Evolutionary conservation across 1,140 invertebrate genomes (phyloP), one percentile per base, ranked within the genome.

Genomic region (Nasonia longicornis): DNA sequence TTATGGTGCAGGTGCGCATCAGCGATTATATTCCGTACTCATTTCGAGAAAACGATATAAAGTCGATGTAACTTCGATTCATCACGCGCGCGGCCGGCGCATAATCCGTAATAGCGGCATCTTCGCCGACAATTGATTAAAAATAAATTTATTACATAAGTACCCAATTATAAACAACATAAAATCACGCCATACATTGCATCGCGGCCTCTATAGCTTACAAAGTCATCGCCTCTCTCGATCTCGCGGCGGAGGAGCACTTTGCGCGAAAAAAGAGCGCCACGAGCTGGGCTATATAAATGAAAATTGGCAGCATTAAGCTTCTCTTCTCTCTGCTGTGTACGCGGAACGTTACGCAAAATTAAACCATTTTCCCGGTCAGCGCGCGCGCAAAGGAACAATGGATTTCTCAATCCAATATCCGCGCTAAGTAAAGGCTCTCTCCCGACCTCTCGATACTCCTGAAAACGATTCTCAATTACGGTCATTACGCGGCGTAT

Each of bases 401-500:
- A 82, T 84, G 82, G 81, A 82, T 82, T 79, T 75, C 81, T 82
- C 81, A 82, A 79, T 82, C 81, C 77, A 82, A 82, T 82, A 82
- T 75, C 81, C 48, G 35, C 80, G 80, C 69, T 64, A 71, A 77
- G 73, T 63, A 71, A 74, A 71, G 74, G 29, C 71, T 58, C 63
- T 67, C 52, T 82, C 78, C 84, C 79, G 2, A 26, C 82, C 80
- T 80, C 84, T 83, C 82, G 83, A 83, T 85, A 42, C 52, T 58
- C 52, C 16, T 16, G 52, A 58, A 58, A 58, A n/a, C 52, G 52
- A 78, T 83, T 73, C 84, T 84, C 84, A 84, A 87, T 86, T 87
- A 84, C 83, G 81, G 85, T 86, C 83, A 87, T 87, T 87, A 86
- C 86, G 83, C 83, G 82, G 84, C 82, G 82, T 78, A 85, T 86